Base-by-base conservation (phyloP, 1,140 invertebrate genomes). In the Conus ventricosus region DNA sequence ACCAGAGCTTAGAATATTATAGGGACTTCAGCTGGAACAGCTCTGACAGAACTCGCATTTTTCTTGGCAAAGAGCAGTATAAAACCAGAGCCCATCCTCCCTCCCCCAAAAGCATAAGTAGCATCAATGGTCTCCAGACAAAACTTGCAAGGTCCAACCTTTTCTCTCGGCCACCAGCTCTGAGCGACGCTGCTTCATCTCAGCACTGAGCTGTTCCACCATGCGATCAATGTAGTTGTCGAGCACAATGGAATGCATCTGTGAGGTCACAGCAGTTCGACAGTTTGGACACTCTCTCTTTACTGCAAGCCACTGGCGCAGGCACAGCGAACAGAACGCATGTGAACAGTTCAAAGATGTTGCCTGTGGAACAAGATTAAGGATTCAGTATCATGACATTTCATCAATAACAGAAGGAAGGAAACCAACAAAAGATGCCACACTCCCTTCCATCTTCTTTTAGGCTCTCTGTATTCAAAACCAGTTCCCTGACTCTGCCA, bases 261-360 rank as follows among this genome's bases (percentile, higher is more conserved):
- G 91, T 27, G 94, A 93, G 6, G 92, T 93, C 53, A 96, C 93
- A 11, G 89, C 81, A 11, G 92, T 87, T 92, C 97, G 95, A 94
- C 97, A 98, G 82, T 97, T 96, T 0, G 97, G 97, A 94, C 97
- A 98, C 13, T 96, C 96, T 53, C 95, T 96, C 90, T 97, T 97
- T 88, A 97, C 97, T 78, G 96, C 96, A 90, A 96, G 96, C 97
- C 97, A 98, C 82, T 95, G 94, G 0, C 95, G 93, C 60, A 98
- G 97, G 92, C 97, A 98, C 90, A 96, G 96, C 55, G 96, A 95
- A 93, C 97, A 98, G 92, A 97, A 98, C 2, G 97, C 97, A 91
- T 98, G 97, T 0, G 96, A 96, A 93, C 97, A 98, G 92, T 96
- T 97, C 10, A 98, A 93, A 0, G 97, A 97, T 20, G 96, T 96